Percentiles rank a stretch among this genome's conserved stretches.
Evolutionary conservation across 1,140 invertebrate genomes (phyloP).

Genomic region (Psilanteris sp.): DNA sequence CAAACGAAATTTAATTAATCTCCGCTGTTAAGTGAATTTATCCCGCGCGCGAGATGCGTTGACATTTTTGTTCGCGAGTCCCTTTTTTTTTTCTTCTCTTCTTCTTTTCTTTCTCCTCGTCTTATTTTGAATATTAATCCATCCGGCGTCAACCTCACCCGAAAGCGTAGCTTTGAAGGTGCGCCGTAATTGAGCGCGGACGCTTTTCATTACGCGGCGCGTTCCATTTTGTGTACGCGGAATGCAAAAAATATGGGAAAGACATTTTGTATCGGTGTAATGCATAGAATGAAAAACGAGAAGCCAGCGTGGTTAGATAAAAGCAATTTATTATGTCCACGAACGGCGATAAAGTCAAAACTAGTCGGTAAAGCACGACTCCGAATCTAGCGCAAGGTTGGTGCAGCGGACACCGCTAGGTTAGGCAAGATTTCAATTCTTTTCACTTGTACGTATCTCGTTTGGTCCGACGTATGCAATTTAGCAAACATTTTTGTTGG

Average conservation of each 20-base stretch:
- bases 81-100: too few species aligned
- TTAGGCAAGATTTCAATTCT: slow-evolving; percentile 54
- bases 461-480: slow-evolving; percentile 28
- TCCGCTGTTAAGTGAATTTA: too few species aligned
- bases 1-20: too few species aligned
- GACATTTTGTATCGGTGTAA: slow-evolving; percentile 38
- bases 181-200: slow-evolving; percentile 22
- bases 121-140: too few species aligned
- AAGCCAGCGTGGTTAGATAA: slow-evolving; percentile 48
- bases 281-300: slow-evolving; percentile 56
- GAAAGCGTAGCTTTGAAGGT: not conserved
- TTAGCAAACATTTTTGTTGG: slow-evolving; percentile 40
- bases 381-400: slow-evolving; percentile 58
- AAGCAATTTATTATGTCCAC: slow-evolving; percentile 60
- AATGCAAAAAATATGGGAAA: slow-evolving; percentile 7
- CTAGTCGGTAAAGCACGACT: slow-evolving; percentile 36
- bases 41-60: too few species aligned
- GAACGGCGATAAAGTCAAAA: slow-evolving; percentile 57
- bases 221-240: slow-evolving; percentile 18
- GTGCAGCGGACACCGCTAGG: slow-evolving; percentile 35
- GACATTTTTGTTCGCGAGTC: too few species aligned
- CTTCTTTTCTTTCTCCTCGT: too few species aligned
- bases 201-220: slow-evolving; percentile 14
- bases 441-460: slow-evolving; percentile 11
- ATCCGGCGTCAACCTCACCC: too few species aligned